phyloP scores from a whole-genome alignment of 35 echinoderm and acorn worm species.

The Ptychodera flava region DNA sequence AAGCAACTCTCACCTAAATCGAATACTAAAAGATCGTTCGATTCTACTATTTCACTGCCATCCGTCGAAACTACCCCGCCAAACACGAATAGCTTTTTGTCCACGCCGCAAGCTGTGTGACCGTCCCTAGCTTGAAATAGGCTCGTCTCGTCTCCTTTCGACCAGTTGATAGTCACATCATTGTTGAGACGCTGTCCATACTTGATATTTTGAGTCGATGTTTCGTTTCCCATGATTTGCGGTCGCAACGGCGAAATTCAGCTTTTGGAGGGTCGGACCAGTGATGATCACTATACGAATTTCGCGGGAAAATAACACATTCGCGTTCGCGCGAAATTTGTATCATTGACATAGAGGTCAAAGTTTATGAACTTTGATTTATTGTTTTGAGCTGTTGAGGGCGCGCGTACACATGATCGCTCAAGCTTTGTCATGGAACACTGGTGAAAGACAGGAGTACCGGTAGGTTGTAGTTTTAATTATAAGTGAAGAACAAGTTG shows the following conservation, averaged over 20 bases:
- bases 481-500: too few species aligned
- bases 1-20: conserved; percentile 12
- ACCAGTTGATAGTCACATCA: neutral
- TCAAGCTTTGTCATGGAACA: too few species aligned
- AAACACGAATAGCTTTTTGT: neutral
- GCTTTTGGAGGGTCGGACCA: neutral
- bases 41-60: neutral
- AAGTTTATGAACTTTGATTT: too few species aligned
- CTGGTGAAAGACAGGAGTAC: too few species aligned
- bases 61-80: conserved; percentile 11
- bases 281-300: neutral
- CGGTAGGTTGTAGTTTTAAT: too few species aligned
- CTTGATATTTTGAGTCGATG: neutral
- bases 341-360: too few species aligned
- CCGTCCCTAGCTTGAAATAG: neutral
- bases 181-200: neutral
- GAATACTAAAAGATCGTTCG: conserved; percentile 10
- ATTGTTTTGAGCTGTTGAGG: too few species aligned
- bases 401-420: too few species aligned
- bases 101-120: conserved; percentile 1
- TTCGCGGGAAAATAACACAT: neutral
- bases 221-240: conserved; percentile 18
- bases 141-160: neutral
- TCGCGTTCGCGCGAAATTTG: too few species aligned
- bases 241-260: neutral